Base-by-base conservation (phyloP, 2,888 invertebrate genomes). In the Heliconius cydno region DNA sequence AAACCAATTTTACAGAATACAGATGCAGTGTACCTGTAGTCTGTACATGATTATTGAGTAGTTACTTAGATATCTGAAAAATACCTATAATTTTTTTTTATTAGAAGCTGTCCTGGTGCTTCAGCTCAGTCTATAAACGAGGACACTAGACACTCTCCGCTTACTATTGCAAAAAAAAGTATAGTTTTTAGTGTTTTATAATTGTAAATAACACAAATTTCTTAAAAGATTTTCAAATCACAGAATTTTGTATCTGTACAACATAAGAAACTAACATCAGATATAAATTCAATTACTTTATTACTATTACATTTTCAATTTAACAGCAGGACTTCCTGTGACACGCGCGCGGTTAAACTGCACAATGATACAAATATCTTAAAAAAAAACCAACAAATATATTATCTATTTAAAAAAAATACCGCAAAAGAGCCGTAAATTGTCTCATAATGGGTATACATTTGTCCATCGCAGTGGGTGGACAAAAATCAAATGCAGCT, bases 401-500 rank as follows among this genome's bases (percentile, higher is more conserved):
- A 65, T 71, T 77, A 82, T 82, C 77, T 82, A 83, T 82, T 80
- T 79, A 19, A 22, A 52, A 52, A 77, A 81, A 81, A 83, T 76
- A 85, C 85, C 85, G 84, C 84, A 86, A 85, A 86, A 87, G 66
- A 77, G 67, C 85, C 82, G 80, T 86, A 84, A 90, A 90, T 88
- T 85, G 87, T 88, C 87, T 88, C 90, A 91, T 90, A 87, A 87
- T 82, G 82, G 80, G 81, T 88, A 86, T 86, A 81, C 82, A 82
- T 80, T 82, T 78, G 78, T 80, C 83, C 83, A 83, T 81, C 78
- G 84, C 84, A 84, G 90, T 91, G 89, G 91, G 91, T 89, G 92
- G 90, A 90, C 89, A 84, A 85, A 89, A 88, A 89, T 88, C 88
- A 91, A 91, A 88, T 90, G 86, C 94, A 94, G 93, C 94, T 94